A percentile compares a stretch with the other conserved stretches of the same genome.
These are phyloP conservation scores for Falcunculus frontatus DNA, from an alignment of 2,113 vertebrate genomes.

Conservation along the genomic window DNA sequence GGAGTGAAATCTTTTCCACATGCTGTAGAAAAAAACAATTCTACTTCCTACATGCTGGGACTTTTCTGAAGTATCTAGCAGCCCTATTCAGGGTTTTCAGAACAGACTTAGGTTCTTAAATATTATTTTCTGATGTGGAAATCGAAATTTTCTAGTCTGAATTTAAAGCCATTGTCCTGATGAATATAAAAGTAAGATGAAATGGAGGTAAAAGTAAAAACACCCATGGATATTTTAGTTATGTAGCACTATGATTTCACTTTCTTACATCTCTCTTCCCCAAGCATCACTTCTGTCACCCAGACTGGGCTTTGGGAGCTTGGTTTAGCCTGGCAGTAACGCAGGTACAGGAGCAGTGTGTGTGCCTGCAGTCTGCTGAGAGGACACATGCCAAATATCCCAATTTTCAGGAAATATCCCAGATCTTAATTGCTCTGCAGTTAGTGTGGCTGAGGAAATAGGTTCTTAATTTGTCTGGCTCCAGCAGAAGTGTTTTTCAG, in stretches of 20 bases:
- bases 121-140: neutral
- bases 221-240: neutral
- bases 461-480: neutral
- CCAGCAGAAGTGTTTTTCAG: neutral
- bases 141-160: neutral
- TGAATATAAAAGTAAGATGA: neutral
- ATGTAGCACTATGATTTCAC: neutral
- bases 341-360: neutral
- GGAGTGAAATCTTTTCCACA: neutral
- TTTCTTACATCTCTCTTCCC: neutral
- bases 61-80: neutral
- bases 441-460: neutral
- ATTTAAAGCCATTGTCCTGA: neutral
- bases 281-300: neutral
- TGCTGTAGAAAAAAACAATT: neutral
- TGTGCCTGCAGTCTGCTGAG: neutral
- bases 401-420: neutral
- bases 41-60: neutral
- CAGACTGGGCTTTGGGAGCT: neutral
- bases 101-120: neutral
- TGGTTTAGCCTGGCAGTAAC: neutral
- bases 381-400: neutral
- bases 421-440: neutral
- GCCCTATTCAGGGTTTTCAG: neutral
- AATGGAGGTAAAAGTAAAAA: neutral